Conservation (phyloP, 1,140 invertebrate species). For the Hydropsyche tenuis region DNA sequence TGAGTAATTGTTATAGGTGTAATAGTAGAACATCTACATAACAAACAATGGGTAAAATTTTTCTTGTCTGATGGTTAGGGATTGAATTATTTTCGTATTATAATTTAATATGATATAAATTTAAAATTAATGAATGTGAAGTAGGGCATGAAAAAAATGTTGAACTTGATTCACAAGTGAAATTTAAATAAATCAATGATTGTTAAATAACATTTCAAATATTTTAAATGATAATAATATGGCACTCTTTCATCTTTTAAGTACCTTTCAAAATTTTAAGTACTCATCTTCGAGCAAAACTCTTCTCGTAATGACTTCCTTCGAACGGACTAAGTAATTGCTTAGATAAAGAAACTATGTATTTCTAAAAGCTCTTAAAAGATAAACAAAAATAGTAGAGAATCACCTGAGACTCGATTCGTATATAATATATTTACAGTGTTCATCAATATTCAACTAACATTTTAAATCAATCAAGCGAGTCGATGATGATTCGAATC, state of each 20-base stretch:
- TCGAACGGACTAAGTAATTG: constrained; percentile 7
- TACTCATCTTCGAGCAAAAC: not conserved
- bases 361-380: not conserved
- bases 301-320: constrained; percentile 9
- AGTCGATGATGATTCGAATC: not conserved
- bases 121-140: too few species aligned
- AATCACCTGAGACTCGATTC: too few species aligned
- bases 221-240: too few species aligned
- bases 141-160: too few species aligned
- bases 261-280: not conserved
- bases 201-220: too few species aligned
- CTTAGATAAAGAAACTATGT: not conserved
- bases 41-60: too few species aligned
- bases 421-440: not conserved
- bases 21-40: too few species aligned
- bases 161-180: too few species aligned
- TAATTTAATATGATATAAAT: too few species aligned
- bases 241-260: not conserved
- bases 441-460: not conserved
- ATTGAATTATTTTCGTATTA: too few species aligned
- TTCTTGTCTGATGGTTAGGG: too few species aligned
- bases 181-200: too few species aligned
- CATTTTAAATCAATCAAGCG: not conserved
- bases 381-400: constrained; percentile 8
- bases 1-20: not conserved